Conservation (phyloP, 1,140 invertebrate genomes). For the Brachionus calyciflorus region DNA sequence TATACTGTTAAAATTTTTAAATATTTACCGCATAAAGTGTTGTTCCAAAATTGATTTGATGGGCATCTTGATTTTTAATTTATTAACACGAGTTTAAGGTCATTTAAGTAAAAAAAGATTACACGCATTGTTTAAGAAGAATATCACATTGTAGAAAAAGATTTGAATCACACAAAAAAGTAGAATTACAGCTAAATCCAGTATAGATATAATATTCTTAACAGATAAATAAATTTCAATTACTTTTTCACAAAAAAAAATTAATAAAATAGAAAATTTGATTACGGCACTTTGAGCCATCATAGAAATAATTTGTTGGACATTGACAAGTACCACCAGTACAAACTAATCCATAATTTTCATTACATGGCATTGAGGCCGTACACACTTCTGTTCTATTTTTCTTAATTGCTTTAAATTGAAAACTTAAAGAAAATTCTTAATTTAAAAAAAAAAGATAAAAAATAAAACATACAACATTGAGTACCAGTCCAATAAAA, state of each 20-base stretch:
- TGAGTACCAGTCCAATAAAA: conserved; percentile 3
- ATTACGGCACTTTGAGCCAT: not conserved
- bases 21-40: not conserved
- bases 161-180: not conserved
- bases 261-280: no score
- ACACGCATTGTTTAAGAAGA: not conserved
- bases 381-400: not conserved
- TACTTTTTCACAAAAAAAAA: not conserved
- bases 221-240: not conserved
- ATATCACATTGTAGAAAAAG: not conserved
- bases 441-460: not conserved
- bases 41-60: conserved; percentile 1
- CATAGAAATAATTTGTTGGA: conserved; percentile 1
- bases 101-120: not conserved
- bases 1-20: not conserved
- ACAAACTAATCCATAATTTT: not conserved
- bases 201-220: not conserved
- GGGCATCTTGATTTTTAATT: not conserved
- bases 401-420: not conserved
- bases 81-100: no score
- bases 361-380: not conserved
- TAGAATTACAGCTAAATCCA: not conserved
- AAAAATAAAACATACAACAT: not conserved
- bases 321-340: not conserved
- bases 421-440: not conserved